Conservation (phyloP, 2,888 invertebrate genomes). For the Leptinotarsa peninsularis region DNA sequence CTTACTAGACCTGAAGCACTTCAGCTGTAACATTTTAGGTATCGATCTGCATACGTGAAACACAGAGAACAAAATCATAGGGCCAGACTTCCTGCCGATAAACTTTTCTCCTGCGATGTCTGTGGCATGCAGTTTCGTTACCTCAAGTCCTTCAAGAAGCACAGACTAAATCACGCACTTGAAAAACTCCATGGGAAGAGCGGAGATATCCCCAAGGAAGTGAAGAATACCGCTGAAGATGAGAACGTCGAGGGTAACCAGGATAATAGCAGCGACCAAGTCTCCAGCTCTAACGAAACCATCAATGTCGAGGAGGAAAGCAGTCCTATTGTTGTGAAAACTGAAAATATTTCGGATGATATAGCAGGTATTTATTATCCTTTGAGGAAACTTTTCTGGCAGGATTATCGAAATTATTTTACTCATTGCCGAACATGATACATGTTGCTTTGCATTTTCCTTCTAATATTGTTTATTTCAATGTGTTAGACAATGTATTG, state of each 20-base stretch:
- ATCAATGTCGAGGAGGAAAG: constrained; percentile 66
- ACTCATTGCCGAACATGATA: too few relatives aligned
- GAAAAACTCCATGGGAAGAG: constrained; percentile 83
- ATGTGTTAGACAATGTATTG: too few relatives aligned
- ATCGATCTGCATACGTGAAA: constrained; percentile 82
- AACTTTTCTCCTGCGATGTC: constrained; percentile 90
- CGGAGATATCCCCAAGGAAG: constrained; percentile 51
- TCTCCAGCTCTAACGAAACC: constrained; percentile 65
- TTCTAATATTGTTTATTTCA: too few relatives aligned
- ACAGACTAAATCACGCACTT: constrained; percentile 86
- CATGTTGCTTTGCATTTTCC: too few relatives aligned
- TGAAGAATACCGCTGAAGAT: constrained; percentile 36
- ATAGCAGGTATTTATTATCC: constrained; percentile 34
- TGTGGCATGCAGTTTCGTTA: constrained; percentile 93
- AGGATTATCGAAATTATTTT: too few relatives aligned
- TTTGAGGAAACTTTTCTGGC: too few relatives aligned
- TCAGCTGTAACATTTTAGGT: constrained; percentile 23
- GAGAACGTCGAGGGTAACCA: constrained; percentile 36
- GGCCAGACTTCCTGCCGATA: constrained; percentile 87
- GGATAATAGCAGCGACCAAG: constrained; percentile 63
- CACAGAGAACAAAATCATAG: constrained; percentile 92
- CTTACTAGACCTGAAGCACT: background rate
- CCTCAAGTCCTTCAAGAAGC: constrained; percentile 90
- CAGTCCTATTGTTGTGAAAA: constrained; percentile 51
- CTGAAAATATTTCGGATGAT: constrained; percentile 52